Percentiles rank a stretch among this genome's conserved stretches.
These are phyloP conservation scores for Scophthalmus maximus DNA, from an alignment of 2,113 vertebrate species.

Conservation along the genomic window DNA sequence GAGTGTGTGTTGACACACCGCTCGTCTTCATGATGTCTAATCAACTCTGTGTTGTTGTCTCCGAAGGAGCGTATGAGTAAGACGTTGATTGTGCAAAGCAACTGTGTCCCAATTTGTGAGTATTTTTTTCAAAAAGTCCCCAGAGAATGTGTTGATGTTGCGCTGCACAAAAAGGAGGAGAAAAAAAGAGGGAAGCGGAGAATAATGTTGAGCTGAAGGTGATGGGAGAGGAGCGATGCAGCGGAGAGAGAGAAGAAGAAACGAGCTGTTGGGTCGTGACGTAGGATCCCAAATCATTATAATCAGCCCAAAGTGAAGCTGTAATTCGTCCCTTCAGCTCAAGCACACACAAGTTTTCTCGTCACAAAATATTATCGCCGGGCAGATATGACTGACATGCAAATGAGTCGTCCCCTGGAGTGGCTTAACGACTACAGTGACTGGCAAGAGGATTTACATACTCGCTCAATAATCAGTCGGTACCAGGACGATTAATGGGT, in stretches of 20 bases:
- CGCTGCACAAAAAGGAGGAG: background rate
- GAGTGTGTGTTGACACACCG: conserved; percentile 37
- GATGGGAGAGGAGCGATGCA: conserved; percentile 5
- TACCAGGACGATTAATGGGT: conserved; percentile 31
- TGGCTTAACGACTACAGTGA: background rate
- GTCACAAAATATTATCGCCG: background rate
- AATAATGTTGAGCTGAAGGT: background rate
- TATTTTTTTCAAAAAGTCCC: background rate
- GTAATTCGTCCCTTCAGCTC: background rate
- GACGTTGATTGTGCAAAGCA: background rate
- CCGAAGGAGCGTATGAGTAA: no score
- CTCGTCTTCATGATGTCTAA: conserved; percentile 28
- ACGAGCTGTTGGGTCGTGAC: conserved; percentile 27
- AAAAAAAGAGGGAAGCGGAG: background rate
- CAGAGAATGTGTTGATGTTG: background rate
- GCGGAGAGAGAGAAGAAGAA: background rate
- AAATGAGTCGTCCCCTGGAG: conserved; percentile 18
- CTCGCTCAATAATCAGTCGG: conserved; percentile 34
- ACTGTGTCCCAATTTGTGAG: background rate
- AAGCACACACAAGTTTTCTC: background rate
- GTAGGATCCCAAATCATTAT: background rate
- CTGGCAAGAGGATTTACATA: conserved; percentile 22
- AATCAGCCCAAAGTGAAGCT: conserved; percentile 12
- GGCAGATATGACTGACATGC: conserved; percentile 19
- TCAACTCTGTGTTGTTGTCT: conserved; percentile 39